phyloP scores from a whole-genome alignment of 2,113 vertebrate species.

The Hiodon tergisus region DNA sequence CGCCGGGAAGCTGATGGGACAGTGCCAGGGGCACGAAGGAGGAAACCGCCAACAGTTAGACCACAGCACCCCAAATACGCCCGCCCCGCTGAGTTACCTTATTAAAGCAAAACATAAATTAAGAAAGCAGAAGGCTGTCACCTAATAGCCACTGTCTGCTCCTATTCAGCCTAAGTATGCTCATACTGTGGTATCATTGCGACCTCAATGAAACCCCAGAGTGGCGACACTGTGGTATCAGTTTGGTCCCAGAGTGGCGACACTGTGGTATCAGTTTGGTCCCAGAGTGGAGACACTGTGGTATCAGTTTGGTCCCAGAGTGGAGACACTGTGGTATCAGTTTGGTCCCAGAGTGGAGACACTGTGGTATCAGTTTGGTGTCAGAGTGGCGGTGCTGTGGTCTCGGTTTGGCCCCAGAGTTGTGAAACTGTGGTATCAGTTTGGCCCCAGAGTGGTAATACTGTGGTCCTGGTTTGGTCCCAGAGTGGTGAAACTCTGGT shows the following conservation, averaged over 20 bases:
- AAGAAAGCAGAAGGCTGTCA: constrained; percentile 6
- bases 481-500: not conserved
- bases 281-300: no score
- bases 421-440: no score
- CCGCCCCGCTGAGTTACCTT: not conserved
- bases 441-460: no score
- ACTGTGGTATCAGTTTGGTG: not conserved
- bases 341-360: no score
- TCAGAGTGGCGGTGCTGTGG: not conserved
- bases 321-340: no score
- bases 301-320: no score
- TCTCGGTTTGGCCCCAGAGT: not conserved
- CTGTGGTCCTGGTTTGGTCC: no score
- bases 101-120: constrained; percentile 11
- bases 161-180: not conserved
- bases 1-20: constrained; percentile 10
- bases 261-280: no score
- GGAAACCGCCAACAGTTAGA: not conserved
- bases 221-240: no score
- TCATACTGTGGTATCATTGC: not conserved
- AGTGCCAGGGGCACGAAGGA: constrained; percentile 1
- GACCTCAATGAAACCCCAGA: no score
- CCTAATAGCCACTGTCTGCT: not conserved
- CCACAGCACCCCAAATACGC: not conserved
- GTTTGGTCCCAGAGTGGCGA: no score